Evolutionary conservation across 2,888 invertebrate species (phyloP), one percentile per base, ranked within the genome.

Genomic region (Hydriomena furcata): DNA sequence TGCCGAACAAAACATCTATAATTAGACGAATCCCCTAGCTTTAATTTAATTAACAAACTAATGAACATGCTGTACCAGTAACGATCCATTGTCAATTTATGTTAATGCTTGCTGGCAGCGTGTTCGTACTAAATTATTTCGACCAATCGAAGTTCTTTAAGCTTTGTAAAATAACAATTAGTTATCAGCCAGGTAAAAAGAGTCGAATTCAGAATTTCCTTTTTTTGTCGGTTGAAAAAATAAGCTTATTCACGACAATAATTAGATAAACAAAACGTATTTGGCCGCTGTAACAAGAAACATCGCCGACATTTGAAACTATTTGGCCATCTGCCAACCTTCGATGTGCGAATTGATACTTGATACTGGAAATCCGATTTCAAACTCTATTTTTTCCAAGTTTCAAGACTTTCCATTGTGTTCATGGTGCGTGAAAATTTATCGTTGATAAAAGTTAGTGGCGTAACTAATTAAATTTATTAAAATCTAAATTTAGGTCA

Each of bases 291-390:
- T 65, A 60, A 64, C 65, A 57, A 68, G 67, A 69, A 69, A 73
- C 71, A 68, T 71, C 62, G 62, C 63, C 60, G 80, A 71, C 76
- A 82, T 73, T 76, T 73, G 76, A 84, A 79, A 79, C 79, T 70
- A 53, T 71, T 82, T 85, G 86, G 84, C 67, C 2, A 12, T 12
- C 17, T 52, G 82, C 88, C 87, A 85, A 72, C 50, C 59, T 58
- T 56, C 64, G 68, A 74, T 68, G 73, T 75, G 73, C 67, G 68
- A 74, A 73, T 66, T 70, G 87, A 82, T 73, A 88, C 71, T 79
- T 74, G 87, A 88, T 84, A 82, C 78, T 67, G 55, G 59, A 63
- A 71, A 69, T 68, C 60, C 61, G 59, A 63, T 48, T 55, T 20
- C 11, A 42, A 32, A n/a, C 17, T 21, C 37, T 58, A 8, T 43